Conservation (phyloP, 2,113 vertebrate species). For the Channa argus region DNA sequence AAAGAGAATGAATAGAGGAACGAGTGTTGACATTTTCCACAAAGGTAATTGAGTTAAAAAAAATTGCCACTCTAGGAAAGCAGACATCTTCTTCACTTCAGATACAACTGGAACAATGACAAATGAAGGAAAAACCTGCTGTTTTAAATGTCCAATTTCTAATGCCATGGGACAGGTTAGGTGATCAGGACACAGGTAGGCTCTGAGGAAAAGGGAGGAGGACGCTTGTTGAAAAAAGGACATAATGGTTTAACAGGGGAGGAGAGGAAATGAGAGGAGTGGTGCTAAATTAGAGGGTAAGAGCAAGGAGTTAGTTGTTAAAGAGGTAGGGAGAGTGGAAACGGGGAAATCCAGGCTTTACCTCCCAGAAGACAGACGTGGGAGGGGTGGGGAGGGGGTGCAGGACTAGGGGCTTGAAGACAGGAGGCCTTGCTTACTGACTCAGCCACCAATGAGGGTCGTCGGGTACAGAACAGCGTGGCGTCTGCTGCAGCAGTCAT, state of each 20-base stretch:
- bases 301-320: slow-evolving; percentile 65
- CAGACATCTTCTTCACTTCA: too few relatives aligned
- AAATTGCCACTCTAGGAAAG: too few relatives aligned
- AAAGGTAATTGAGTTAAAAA: too few relatives aligned
- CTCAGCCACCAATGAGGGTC: slow-evolving; percentile 59
- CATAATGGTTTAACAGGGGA: slow-evolving; percentile 68
- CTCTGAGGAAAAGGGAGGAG: slow-evolving; percentile 24
- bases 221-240: slow-evolving; percentile 53
- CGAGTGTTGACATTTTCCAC: too few relatives aligned
- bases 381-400: background rate
- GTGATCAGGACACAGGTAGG: slow-evolving; percentile 37
- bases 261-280: slow-evolving; percentile 76
- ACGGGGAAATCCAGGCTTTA: slow-evolving; percentile 82
- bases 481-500: slow-evolving; percentile 60
- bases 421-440: slow-evolving; percentile 27
- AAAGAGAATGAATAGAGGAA: too few relatives aligned
- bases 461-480: slow-evolving; percentile 59
- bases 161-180: slow-evolving; percentile 1
- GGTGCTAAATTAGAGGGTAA: slow-evolving; percentile 78
- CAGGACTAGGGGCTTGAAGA: background rate
- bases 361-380: slow-evolving; percentile 68
- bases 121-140: background rate
- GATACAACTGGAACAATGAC: background rate
- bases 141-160: background rate
- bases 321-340: slow-evolving; percentile 76